A percentile compares a stretch with the other conserved stretches of the same genome.
phyloP scores from a whole-genome alignment of 1,140 invertebrate species.

The Heliconius eleuchia region DNA sequence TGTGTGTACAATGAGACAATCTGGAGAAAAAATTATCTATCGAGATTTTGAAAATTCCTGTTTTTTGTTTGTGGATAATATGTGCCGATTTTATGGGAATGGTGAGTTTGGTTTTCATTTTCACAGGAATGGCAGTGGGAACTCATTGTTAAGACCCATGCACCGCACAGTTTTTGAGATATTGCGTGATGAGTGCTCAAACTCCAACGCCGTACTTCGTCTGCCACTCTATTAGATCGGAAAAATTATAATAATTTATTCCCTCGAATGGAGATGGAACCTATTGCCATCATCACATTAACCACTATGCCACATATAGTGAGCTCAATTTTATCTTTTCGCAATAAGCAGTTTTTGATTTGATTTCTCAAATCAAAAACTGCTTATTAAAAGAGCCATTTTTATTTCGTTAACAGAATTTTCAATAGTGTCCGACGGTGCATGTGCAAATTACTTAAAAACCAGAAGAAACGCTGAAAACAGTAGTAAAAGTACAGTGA shows the following conservation, averaged over 20 bases:
- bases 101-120: slow-evolving; percentile 38
- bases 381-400: too few relatives aligned
- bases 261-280: background rate
- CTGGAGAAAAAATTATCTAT: slow-evolving; percentile 31
- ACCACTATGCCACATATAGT: too few relatives aligned
- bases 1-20: slow-evolving; percentile 43
- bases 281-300: background rate
- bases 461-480: slow-evolving; percentile 31
- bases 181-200: background rate
- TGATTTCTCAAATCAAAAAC: too few relatives aligned
- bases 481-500: background rate
- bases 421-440: slow-evolving; percentile 39
- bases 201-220: background rate
- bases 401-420: slow-evolving; percentile 41
- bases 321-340: too few relatives aligned
- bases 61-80: slow-evolving; percentile 57
- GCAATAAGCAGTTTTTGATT: too few relatives aligned
- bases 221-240: background rate
- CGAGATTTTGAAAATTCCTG: slow-evolving; percentile 55
- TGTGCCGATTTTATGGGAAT: slow-evolving; percentile 50
- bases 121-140: background rate
- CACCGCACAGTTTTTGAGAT: background rate
- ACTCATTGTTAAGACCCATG: too few relatives aligned
- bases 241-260: background rate
- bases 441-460: slow-evolving; percentile 40